phyloP scores from a whole-genome alignment of 2,888 invertebrate species.

The Octodonta nipae region DNA sequence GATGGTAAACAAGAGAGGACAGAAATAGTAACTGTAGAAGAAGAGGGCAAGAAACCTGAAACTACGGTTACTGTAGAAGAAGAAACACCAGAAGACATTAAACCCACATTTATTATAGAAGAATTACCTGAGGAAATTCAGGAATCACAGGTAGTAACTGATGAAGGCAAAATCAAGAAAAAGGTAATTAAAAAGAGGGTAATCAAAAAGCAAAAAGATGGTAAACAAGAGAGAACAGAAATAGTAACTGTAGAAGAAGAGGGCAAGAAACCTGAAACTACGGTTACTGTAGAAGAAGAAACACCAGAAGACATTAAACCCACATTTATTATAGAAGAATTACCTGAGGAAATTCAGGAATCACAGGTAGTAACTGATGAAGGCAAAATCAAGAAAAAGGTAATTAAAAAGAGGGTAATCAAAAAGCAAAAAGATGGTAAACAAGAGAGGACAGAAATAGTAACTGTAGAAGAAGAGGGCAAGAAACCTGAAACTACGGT shows the following conservation, averaged over 20 bases:
- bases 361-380: too few species aligned
- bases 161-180: slow-evolving; percentile 16
- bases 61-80: slow-evolving; percentile 26
- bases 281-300: slow-evolving; percentile 21
- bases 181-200: slow-evolving; percentile 27
- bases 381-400: too few species aligned
- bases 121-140: slow-evolving; percentile 26
- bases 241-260: slow-evolving; percentile 33
- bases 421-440: too few species aligned
- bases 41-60: slow-evolving; percentile 34
- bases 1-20: slow-evolving; percentile 34
- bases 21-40: slow-evolving; percentile 35
- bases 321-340: too few species aligned
- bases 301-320: slow-evolving; percentile 26
- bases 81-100: slow-evolving; percentile 12
- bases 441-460: too few species aligned
- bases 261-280: slow-evolving; percentile 23
- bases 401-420: too few species aligned
- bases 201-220: slow-evolving; percentile 33
- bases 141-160: slow-evolving; percentile 10
- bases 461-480: too few species aligned
- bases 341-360: too few species aligned
- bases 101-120: slow-evolving; percentile 15
- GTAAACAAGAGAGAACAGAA: slow-evolving; percentile 31
- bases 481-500: too few species aligned